Evolutionary conservation across 2,888 invertebrate genomes (phyloP).

Genomic region (Notocelia uddmanniana): DNA sequence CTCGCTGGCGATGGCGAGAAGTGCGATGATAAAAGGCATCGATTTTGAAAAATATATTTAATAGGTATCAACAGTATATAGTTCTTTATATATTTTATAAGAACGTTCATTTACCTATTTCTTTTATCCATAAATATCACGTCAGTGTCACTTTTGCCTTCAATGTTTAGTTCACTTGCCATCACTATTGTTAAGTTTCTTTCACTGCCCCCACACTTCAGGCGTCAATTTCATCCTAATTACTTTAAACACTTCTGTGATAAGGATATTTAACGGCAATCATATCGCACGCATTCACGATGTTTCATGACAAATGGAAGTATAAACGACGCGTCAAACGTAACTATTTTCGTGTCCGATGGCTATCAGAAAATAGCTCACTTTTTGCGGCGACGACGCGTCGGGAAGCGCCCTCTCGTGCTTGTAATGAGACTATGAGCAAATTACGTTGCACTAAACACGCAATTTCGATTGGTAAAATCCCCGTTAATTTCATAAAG

Average conservation of each 20-base stretch:
- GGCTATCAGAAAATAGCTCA: slow-evolving; percentile 82
- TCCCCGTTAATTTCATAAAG: neutral
- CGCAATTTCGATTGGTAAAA: slow-evolving; percentile 31
- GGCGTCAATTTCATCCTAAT: neutral
- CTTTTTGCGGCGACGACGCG: slow-evolving; percentile 71
- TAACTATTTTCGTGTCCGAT: slow-evolving; percentile 80
- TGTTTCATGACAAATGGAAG: slow-evolving; percentile 76
- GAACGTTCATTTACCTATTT: too few relatives aligned
- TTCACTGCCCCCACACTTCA: neutral
- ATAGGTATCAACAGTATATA: too few relatives aligned
- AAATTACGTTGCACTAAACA: slow-evolving; percentile 31
- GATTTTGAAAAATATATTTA: too few relatives aligned
- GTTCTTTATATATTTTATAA: too few relatives aligned
- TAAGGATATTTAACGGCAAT: slow-evolving; percentile 38
- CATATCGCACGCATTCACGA: slow-evolving; percentile 29
- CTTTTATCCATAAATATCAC: too few relatives aligned
- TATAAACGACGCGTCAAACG: slow-evolving; percentile 80
- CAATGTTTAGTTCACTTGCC: too few relatives aligned
- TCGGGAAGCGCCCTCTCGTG: slow-evolving; percentile 67
- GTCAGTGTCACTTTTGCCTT: too few relatives aligned
- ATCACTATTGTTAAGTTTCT: too few relatives aligned
- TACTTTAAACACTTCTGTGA: slow-evolving; percentile 27
- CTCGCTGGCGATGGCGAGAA: too few relatives aligned
- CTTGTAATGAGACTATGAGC: slow-evolving; percentile 60
- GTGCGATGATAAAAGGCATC: too few relatives aligned